Evolutionary conservation across 1,140 invertebrate species (phyloP).

Genomic region (Drosophila pseudoananassae): DNA sequence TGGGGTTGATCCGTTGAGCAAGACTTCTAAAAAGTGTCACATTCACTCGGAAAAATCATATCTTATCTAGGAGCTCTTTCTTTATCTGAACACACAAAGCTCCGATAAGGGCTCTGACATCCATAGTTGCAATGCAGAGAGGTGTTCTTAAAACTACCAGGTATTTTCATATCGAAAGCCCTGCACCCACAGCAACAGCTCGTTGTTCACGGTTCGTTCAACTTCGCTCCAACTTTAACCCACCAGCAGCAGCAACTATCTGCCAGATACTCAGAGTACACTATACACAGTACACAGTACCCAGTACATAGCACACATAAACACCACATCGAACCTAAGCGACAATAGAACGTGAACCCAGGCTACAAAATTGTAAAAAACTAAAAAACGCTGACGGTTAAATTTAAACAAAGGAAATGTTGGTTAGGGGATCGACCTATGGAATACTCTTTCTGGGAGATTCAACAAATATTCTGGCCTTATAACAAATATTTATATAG

Average conservation of each 20-base stretch:
- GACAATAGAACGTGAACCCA: constrained; percentile 42
- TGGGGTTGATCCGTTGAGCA: constrained; percentile 3
- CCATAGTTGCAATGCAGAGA: constrained; percentile 20
- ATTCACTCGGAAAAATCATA: constrained; percentile 40
- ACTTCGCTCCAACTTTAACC: constrained; percentile 30
- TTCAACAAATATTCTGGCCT: background rate
- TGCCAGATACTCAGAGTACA: constrained; percentile 15
- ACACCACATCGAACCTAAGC: constrained; percentile 42
- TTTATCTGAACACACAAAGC: constrained; percentile 41
- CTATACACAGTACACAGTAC: constrained; percentile 8
- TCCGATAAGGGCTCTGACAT: constrained; percentile 17
- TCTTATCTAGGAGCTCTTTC: constrained; percentile 38
- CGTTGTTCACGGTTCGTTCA: constrained; percentile 34
- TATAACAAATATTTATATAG: background rate
- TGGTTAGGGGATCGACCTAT: constrained; percentile 7
- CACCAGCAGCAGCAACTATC: constrained; percentile 1
- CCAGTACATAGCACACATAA: constrained; percentile 25
- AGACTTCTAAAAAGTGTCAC: background rate
- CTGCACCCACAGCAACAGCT: constrained; percentile 36
- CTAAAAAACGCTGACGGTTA: constrained; percentile 34
- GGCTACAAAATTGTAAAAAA: constrained; percentile 22
- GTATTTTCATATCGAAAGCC: constrained; percentile 12
- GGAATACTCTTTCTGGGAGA: constrained; percentile 12
- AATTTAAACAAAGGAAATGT: constrained; percentile 28
- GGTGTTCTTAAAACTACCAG: background rate